Evolutionary conservation across 2,113 vertebrate species (phyloP).

Genomic region (Motacilla alba): DNA sequence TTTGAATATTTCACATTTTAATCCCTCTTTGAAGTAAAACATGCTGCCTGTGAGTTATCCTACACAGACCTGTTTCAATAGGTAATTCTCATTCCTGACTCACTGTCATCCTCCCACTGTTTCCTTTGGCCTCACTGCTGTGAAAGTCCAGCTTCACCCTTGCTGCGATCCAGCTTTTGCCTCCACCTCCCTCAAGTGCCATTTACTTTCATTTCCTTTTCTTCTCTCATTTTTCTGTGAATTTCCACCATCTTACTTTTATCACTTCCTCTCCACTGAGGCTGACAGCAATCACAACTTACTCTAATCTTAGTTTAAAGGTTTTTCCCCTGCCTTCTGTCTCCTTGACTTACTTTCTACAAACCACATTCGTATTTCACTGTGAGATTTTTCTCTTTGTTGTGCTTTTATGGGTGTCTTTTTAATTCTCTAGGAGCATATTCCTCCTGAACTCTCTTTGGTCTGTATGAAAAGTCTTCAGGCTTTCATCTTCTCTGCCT

Average conservation of each 20-base stretch:
- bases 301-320: conserved; percentile 29
- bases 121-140: background rate
- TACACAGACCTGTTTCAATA: background rate
- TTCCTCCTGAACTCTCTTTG: conserved; percentile 28
- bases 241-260: conserved; percentile 2
- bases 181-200: background rate
- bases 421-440: conserved; percentile 29
- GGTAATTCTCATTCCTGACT: background rate
- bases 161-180: background rate
- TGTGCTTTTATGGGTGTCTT: conserved; percentile 4
- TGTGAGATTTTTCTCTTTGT: background rate
- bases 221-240: background rate
- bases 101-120: background rate
- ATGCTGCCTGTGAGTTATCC: background rate
- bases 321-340: background rate
- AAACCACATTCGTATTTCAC: background rate
- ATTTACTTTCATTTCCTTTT: background rate
- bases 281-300: background rate
- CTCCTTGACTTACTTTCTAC: conserved; percentile 10
- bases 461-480: conserved; percentile 4
- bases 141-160: background rate
- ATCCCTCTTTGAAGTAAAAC: background rate
- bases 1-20: background rate
- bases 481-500: conserved; percentile 13
- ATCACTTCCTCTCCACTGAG: background rate